These are phyloP conservation scores for Myopa testacea DNA, from an alignment of 2,888 invertebrate species.

Conservation along the genomic window DNA sequence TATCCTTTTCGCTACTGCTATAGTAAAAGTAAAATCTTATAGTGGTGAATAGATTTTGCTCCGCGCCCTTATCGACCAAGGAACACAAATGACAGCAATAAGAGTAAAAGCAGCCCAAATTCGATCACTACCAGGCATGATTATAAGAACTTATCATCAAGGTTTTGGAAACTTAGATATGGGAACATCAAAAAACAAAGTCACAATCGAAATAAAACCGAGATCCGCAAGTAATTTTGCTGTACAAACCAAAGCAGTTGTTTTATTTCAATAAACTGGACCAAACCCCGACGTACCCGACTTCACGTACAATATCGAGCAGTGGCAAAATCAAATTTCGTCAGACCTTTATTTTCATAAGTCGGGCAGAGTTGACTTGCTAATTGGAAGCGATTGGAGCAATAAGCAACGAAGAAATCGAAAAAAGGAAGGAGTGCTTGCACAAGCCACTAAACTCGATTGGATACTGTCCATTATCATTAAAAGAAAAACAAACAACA, in stretches of 20 bases:
- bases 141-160: neutral
- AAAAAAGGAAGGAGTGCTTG: neutral
- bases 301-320: conserved; percentile 7
- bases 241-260: conserved; percentile 6
- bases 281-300: neutral
- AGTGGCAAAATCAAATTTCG: neutral
- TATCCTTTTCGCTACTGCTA: neutral
- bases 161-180: conserved; percentile 15
- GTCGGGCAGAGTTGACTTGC: neutral
- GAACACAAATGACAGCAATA: conserved; percentile 33
- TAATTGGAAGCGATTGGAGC: neutral
- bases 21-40: neutral
- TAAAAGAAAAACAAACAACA: too few species aligned
- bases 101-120: conserved; percentile 26
- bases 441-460: neutral
- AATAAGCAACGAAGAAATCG: neutral
- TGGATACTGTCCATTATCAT: neutral
- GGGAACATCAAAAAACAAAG: conserved; percentile 22
- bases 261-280: conserved; percentile 1
- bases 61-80: conserved; percentile 30
- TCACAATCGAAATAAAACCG: conserved; percentile 31
- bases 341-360: neutral
- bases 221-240: conserved; percentile 27
- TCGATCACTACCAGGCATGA: conserved; percentile 20
- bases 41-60: conserved; percentile 27